Evolutionary conservation across 2,888 invertebrate genomes (phyloP), one percentile per base, ranked within the genome.

Genomic region (Cryptus viduatorius): DNA sequence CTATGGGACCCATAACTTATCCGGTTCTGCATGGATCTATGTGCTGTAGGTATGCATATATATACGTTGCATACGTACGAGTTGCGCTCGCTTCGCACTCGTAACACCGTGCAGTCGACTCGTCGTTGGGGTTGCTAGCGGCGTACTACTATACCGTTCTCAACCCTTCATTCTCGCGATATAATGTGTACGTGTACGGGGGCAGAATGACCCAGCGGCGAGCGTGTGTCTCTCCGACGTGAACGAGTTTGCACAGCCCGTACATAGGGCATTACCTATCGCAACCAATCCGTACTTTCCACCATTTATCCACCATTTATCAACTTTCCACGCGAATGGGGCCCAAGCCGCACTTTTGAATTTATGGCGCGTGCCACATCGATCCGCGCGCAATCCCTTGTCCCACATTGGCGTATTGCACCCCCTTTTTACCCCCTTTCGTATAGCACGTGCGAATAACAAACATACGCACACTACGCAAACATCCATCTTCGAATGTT

Each of bases 1-100:
- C 93, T 93, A 91, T 92, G 93, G 93, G 93, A 93, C 90, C 90
- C 90, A 93, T 93, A 93, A 93, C 90, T 93, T 93, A 93, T 90
- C 89, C 90, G 84, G 83, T 84, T 87, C 84, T 87, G 89, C 90
- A 90, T 89, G 87, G 89, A 90, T 89, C 89, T 87, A 83, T 86
- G 89, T 88, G 82, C 84, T 79, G 85, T 77, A 75, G 69, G 53
- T 61, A 29, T 68, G 37, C 48, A 68, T 42, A 24, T 42, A 44
- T 42, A 24, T 42, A 31, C 64, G 42, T 61, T 19, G 65, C 14
- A 69, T 46, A 31, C 59, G 61, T 56, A 68, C 73, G 65, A 68
- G 46, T 73, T 37, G 37, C 37, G 77, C 67, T 37, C 65, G 76
- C 24, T 59, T 50, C 56, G 76, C 79, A 77, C 76, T 75, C 73